phyloP scores from a whole-genome alignment of 2,888 invertebrate species.

The Mesorhabditis belari region DNA sequence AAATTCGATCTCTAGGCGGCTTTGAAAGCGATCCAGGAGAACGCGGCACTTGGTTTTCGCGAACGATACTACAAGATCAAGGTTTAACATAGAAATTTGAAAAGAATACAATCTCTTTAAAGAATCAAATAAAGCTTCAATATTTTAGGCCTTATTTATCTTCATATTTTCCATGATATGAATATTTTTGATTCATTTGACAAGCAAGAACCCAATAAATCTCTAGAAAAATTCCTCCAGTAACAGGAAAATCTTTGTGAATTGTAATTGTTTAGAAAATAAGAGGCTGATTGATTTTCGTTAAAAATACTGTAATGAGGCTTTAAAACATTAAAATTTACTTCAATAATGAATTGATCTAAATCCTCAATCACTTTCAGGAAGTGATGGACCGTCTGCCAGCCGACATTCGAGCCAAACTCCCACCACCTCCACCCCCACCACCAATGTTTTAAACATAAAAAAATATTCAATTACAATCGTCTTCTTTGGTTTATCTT shows the following conservation, averaged over 20 bases:
- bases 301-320: neutral
- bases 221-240: too few species aligned
- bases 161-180: too few species aligned
- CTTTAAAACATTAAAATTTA: neutral
- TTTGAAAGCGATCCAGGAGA: neutral
- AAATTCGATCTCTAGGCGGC: neutral
- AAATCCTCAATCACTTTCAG: neutral
- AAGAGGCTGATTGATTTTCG: too few species aligned
- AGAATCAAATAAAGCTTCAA: too few species aligned
- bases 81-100: too few species aligned
- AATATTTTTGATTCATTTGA: too few species aligned
- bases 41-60: neutral
- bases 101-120: neutral
- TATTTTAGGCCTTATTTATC: neutral
- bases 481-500: too few species aligned
- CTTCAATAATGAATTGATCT: neutral
- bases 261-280: too few species aligned
- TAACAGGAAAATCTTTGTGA: too few species aligned
- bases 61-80: neutral
- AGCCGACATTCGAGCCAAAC: neutral
- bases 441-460: neutral
- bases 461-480: too few species aligned
- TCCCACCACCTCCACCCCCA: neutral
- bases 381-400: neutral
- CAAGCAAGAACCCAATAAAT: too few species aligned